These are phyloP conservation scores for Drosophila burlai DNA, from an alignment of 1,140 invertebrate species.

Conservation along the genomic window DNA sequence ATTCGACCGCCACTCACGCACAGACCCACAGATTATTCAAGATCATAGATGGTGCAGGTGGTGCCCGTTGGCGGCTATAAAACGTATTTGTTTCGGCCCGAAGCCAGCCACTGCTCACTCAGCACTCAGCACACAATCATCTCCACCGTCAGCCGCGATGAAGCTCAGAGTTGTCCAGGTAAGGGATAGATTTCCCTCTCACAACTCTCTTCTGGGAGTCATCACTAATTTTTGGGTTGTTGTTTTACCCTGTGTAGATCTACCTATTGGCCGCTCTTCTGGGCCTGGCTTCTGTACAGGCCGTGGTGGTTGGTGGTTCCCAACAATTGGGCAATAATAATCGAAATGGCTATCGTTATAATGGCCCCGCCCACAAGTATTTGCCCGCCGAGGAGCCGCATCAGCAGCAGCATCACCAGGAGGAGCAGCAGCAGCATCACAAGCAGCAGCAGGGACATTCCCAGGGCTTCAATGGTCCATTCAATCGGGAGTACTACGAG, in stretches of 20 bases:
- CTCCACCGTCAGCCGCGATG: slow-evolving; percentile 11
- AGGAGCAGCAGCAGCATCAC: background rate
- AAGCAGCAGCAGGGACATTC: background rate
- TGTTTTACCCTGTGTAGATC: background rate
- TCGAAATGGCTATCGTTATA: slow-evolving; percentile 64
- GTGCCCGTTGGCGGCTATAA: slow-evolving; percentile 26
- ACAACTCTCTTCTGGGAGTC: no score
- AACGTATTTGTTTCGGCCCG: slow-evolving; percentile 23
- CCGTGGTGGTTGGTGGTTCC: slow-evolving; percentile 40
- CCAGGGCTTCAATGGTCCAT: slow-evolving; percentile 41
- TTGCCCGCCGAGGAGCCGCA: slow-evolving; percentile 49
- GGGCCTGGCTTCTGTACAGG: slow-evolving; percentile 21
- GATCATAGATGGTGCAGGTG: slow-evolving; percentile 31
- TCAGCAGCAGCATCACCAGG: slow-evolving; percentile 13
- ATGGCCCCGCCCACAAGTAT: slow-evolving; percentile 70
- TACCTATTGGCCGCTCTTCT: slow-evolving; percentile 6
- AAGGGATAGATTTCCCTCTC: no score
- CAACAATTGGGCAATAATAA: slow-evolving; percentile 37
- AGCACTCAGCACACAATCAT: slow-evolving; percentile 25
- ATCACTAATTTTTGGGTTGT: background rate
- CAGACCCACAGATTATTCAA: slow-evolving; percentile 31
- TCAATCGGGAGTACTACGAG: slow-evolving; percentile 46
- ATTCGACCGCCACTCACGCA: slow-evolving; percentile 35
- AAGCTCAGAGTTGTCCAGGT: slow-evolving; percentile 22
- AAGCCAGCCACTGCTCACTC: slow-evolving; percentile 43